These are phyloP conservation scores for Bombus impatiens DNA, from an alignment of 1,140 invertebrate genomes.

Conservation along the genomic window DNA sequence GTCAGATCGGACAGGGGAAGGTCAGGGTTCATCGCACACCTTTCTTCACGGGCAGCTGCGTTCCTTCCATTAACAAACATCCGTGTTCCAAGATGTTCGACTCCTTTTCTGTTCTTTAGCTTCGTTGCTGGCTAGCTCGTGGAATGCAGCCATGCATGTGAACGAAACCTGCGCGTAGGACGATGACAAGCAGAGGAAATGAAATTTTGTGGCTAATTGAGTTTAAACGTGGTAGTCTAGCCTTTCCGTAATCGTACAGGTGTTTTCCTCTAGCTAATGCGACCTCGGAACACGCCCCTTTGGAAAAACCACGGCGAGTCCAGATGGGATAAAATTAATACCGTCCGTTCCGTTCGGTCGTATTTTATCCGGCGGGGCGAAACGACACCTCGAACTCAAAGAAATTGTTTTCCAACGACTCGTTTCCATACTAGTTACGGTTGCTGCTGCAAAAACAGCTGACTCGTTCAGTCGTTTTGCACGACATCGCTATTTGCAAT, in stretches of 20 bases:
- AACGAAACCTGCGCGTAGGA: slow-evolving; percentile 20
- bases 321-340: slow-evolving; percentile 7
- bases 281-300: slow-evolving; percentile 43
- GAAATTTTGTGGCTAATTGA: slow-evolving; percentile 71
- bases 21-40: slow-evolving; percentile 69
- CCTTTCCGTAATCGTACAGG: slow-evolving; percentile 54
- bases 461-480: neutral
- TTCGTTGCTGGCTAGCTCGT: neutral
- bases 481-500: slow-evolving; percentile 28
- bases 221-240: slow-evolving; percentile 64
- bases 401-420: slow-evolving; percentile 11
- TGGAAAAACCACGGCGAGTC: slow-evolving; percentile 27
- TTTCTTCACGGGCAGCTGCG: slow-evolving; percentile 67
- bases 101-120: slow-evolving; percentile 1
- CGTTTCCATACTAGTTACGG: slow-evolving; percentile 14
- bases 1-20: slow-evolving; percentile 42
- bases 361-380: neutral
- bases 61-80: slow-evolving; percentile 55
- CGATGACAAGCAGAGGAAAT: slow-evolving; percentile 52
- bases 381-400: neutral
- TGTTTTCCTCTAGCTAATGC: slow-evolving; percentile 59
- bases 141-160: slow-evolving; percentile 22
- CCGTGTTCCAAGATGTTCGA: slow-evolving; percentile 45
- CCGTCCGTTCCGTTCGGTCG: neutral
- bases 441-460: neutral